These are phyloP conservation scores for Oedothorax gibbosus DNA, from an alignment of 1,140 invertebrate species.

Conservation along the genomic window DNA sequence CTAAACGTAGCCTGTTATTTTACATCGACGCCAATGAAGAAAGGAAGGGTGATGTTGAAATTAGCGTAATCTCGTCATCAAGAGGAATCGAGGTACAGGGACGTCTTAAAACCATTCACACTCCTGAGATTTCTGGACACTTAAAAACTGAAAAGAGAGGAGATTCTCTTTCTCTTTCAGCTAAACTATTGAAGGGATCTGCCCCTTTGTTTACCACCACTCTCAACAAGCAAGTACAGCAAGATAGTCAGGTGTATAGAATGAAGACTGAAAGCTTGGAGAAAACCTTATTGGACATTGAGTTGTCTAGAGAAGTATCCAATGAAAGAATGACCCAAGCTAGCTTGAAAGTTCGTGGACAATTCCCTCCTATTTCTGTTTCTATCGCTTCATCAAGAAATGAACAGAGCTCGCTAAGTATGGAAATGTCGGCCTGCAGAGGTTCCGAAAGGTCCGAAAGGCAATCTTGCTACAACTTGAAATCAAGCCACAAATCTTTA, in stretches of 20 bases:
- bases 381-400: neutral
- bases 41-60: slow-evolving; percentile 31
- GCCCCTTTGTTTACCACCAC: slow-evolving; percentile 7
- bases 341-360: neutral
- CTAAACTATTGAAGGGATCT: slow-evolving; percentile 4
- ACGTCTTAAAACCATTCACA: slow-evolving; percentile 13
- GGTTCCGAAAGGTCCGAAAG: neutral
- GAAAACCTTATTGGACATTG: slow-evolving; percentile 1
- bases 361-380: slow-evolving; percentile 1
- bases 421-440: neutral
- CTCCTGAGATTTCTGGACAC: slow-evolving; percentile 15
- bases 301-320: slow-evolving; percentile 10
- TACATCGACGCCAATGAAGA: slow-evolving; percentile 19
- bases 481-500: neutral
- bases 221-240: neutral
- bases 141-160: slow-evolving; percentile 2
- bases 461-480: slow-evolving; percentile 14
- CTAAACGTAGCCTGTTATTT: neutral
- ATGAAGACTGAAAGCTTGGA: slow-evolving; percentile 26
- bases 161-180: neutral
- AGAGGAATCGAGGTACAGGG: slow-evolving; percentile 4
- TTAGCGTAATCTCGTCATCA: neutral
- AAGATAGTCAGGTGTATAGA: neutral
- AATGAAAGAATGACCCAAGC: neutral
- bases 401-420: neutral